phyloP scores from a whole-genome alignment of 2,888 invertebrate genomes.

The Dastarcus helophoroides region DNA sequence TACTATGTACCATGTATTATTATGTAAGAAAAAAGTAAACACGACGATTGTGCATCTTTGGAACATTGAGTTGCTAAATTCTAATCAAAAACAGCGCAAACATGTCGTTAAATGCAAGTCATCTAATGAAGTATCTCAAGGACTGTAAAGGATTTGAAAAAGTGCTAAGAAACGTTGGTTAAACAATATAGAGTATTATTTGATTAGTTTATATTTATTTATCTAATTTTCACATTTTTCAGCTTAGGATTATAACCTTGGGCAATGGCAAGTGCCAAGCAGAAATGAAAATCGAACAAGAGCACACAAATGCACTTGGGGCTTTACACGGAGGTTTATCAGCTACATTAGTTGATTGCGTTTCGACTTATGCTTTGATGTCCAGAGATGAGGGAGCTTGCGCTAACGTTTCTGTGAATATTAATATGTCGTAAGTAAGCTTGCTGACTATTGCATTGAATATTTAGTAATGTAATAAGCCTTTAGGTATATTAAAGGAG shows the following conservation, averaged over 20 bases:
- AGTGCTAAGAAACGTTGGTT: no score
- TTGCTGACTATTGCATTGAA: background rate
- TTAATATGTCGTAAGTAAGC: slow-evolving; percentile 61
- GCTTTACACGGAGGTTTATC: slow-evolving; percentile 79
- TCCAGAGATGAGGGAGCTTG: slow-evolving; percentile 44
- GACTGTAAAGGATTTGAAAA: no score
- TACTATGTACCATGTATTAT: no score
- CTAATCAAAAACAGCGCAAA: no score
- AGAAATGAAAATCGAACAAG: slow-evolving; percentile 60
- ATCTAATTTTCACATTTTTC: slow-evolving; percentile 8
- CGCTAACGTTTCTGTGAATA: slow-evolving; percentile 72
- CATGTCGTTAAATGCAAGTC: no score
- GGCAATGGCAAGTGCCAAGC: slow-evolving; percentile 64
- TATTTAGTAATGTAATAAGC: background rate
- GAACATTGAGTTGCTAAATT: no score
- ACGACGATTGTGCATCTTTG: no score
- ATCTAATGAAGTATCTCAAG: no score
- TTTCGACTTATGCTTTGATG: slow-evolving; percentile 71
- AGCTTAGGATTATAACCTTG: slow-evolving; percentile 36
- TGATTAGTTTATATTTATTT: no score
- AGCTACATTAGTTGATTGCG: slow-evolving; percentile 62
- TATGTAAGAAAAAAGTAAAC: no score
- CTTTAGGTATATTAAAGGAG: slow-evolving; percentile 63
- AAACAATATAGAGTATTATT: no score
- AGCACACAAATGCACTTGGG: slow-evolving; percentile 64